Base-by-base conservation (phyloP, 2,888 invertebrate genomes). In the Lapara coniferarum region DNA sequence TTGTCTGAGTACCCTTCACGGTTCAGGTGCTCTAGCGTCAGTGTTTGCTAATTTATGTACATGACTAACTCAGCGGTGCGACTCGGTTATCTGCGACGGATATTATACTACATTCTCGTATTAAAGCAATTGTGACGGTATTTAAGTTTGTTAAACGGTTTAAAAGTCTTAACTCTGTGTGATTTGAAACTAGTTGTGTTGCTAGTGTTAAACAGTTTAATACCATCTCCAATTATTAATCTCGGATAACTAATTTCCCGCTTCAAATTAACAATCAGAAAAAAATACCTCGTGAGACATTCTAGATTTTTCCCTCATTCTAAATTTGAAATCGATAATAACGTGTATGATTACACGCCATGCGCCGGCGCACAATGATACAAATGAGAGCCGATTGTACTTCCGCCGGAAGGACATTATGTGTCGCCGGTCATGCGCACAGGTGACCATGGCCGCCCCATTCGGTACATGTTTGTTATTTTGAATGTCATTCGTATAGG, bases 351-450 rank as follows among this genome's bases (percentile, higher is more conserved):
- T 49, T 68, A 53, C 59, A 63, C 59, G 44, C 44, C 52, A 59
- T 63, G 70, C 59, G 56, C 68, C 53, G 53, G 68, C 67, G 70
- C 58, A 69, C 69, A 71, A 66, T 66, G 72, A 70, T 72, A 73
- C 71, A 52, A 69, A 63, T 63, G 63, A 46, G 56, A 73, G 72
- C 72, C 73, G 71, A 72, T 66, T 82, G 81, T 81, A 72, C 82
- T 87, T 93, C 92, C 93, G 91, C 69, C 91, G 92, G 93, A 92
- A 89, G 80, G 71, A 80, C 77, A 87, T 92, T 91, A 90, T 91
- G 83, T 84, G 82, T 69, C 83, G 85, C 81, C 89, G 85, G 85
- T 90, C 88, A 89, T 87, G 90, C 89, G 89, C 81, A 78, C 85
- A 84, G 84, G 81, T 88, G 90, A 79, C 90, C 91, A 55, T 70